Evolutionary conservation across 1,140 invertebrate genomes (phyloP).

Genomic region (Macrotrachela quadricornifera): DNA sequence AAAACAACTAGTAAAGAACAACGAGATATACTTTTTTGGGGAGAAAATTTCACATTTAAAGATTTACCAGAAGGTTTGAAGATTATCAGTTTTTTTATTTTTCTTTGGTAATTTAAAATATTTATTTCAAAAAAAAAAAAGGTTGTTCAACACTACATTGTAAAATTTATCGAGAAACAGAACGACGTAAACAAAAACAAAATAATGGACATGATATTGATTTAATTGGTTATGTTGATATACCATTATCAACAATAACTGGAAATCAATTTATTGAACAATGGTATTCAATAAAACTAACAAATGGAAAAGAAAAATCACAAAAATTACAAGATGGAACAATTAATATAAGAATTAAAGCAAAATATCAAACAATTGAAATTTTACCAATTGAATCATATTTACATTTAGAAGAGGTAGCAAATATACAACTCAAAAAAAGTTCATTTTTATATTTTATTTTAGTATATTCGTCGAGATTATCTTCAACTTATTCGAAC

Average conservation of each 20-base stretch:
- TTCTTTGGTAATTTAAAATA: no score
- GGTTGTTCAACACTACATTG: no score
- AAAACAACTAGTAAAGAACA: slow-evolving; percentile 71
- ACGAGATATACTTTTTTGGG: slow-evolving; percentile 79
- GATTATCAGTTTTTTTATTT: no score
- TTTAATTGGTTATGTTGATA: background rate
- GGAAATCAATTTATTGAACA: slow-evolving; percentile 3
- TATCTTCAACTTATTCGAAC: slow-evolving; percentile 62
- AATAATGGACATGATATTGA: no score
- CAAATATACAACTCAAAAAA: no score
- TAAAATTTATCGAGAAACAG: no score
- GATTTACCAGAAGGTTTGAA: background rate
- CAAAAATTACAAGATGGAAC: slow-evolving; percentile 3
- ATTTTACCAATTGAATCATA: slow-evolving; percentile 68
- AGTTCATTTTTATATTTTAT: no score
- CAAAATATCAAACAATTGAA: slow-evolving; percentile 61
- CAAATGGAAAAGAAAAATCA: background rate
- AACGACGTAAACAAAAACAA: no score
- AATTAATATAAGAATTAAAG: slow-evolving; percentile 61
- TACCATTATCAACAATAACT: background rate
- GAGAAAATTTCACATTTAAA: slow-evolving; percentile 74
- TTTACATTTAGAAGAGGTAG: slow-evolving; percentile 40
- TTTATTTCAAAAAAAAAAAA: no score
- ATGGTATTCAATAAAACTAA: slow-evolving; percentile 1
- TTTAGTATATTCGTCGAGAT: slow-evolving; percentile 31